phyloP scores from a whole-genome alignment of 2,888 invertebrate genomes.

The Caenorhabditis sulstoni region DNA sequence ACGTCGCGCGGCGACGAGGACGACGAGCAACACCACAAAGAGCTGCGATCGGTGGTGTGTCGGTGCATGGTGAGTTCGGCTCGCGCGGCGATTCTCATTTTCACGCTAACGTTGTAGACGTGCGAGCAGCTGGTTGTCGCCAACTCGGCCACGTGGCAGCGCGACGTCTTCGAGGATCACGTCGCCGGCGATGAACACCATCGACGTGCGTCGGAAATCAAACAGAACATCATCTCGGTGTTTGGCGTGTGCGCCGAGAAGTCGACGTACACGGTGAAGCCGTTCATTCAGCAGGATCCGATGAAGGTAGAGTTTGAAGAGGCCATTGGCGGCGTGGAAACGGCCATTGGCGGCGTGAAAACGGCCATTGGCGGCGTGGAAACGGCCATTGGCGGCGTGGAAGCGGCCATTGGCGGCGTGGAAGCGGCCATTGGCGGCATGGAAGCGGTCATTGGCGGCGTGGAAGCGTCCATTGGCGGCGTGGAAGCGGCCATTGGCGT shows the following conservation, averaged over 20 bases:
- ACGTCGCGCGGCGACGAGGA: slow-evolving; percentile 4
- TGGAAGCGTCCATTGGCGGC: too few species aligned
- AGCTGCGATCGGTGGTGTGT: slow-evolving; percentile 33
- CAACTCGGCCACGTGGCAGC: slow-evolving; percentile 24
- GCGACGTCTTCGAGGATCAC: slow-evolving; percentile 51
- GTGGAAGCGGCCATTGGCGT: too few species aligned
- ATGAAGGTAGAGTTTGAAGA: too few species aligned
- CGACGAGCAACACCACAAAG: too few species aligned
- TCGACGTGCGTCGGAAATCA: slow-evolving; percentile 10
- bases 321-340: too few species aligned
- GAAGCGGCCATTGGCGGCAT: too few species aligned
- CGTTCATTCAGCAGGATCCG: slow-evolving; percentile 59
- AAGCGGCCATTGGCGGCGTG: too few species aligned
- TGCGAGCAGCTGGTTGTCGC: slow-evolving; percentile 51
- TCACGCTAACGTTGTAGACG: too few species aligned
- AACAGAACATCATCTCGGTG: slow-evolving; percentile 20
- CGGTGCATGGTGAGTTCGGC: slow-evolving; percentile 33
- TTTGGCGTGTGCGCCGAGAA: slow-evolving; percentile 37
- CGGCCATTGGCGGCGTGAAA: too few species aligned
- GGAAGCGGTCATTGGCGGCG: too few species aligned
- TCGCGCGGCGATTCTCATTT: slow-evolving; percentile 1
- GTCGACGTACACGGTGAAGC: slow-evolving; percentile 65
- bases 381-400: too few species aligned
- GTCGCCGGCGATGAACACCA: slow-evolving; percentile 48
- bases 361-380: too few species aligned